phyloP scores from a whole-genome alignment of 2,888 invertebrate genomes.

The Drosophila prostipennis region DNA sequence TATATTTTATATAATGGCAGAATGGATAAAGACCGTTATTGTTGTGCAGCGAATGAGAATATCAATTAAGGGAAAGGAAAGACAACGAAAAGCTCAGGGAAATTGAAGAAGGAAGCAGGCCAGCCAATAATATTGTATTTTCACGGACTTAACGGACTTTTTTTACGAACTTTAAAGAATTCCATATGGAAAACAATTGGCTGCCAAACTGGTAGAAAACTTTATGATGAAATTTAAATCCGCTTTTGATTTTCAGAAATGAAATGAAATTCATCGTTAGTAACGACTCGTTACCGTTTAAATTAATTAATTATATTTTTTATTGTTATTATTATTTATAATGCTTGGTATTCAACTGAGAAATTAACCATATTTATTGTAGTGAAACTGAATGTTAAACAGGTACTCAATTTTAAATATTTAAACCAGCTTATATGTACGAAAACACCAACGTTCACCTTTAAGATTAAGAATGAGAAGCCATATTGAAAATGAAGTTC shows the following conservation, averaged over 20 bases:
- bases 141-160: background rate
- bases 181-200: background rate
- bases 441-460: background rate
- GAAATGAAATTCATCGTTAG: background rate
- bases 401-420: too few species aligned
- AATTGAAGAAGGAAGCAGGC: background rate
- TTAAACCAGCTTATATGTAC: too few species aligned
- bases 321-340: background rate
- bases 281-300: too few species aligned
- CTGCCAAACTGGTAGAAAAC: background rate
- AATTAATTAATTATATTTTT: background rate
- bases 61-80: constrained; percentile 7
- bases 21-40: background rate
- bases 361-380: background rate
- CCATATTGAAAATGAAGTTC: constrained; percentile 39
- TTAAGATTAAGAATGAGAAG: constrained; percentile 6
- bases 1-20: background rate
- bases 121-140: background rate
- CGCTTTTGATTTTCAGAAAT: background rate
- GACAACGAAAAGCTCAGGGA: background rate
- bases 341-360: background rate
- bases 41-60: background rate
- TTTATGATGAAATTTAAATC: background rate
- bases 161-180: background rate
- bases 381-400: too few species aligned